Conservation (phyloP, 1,140 invertebrate species). For the Drosophila equinoxialis region DNA sequence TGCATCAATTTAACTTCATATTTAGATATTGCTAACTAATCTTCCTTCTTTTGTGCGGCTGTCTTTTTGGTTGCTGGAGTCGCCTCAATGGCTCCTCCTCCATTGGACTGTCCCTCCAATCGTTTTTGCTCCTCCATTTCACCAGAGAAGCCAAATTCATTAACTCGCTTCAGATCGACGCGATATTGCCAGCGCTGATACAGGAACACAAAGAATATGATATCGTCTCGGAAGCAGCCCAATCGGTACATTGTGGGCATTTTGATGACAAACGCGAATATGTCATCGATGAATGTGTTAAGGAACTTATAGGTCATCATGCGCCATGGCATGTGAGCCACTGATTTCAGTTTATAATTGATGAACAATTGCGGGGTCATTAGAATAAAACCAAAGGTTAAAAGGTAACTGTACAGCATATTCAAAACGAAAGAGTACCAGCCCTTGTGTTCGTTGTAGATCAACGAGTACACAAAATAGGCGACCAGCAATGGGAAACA, state of each 20-base stretch:
- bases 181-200: constrained; percentile 99
- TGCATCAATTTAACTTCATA: constrained; percentile 29
- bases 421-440: constrained; percentile 98
- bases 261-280: constrained; percentile 99
- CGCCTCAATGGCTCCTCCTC: constrained; percentile 55
- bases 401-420: constrained; percentile 98
- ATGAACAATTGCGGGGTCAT: constrained; percentile 99
- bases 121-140: constrained; percentile 86
- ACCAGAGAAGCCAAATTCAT: constrained; percentile 97
- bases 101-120: constrained; percentile 27
- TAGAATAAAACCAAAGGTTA: constrained; percentile 99
- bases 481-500: constrained; percentile 96
- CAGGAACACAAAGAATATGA: constrained; percentile 99
- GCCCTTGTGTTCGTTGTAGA: constrained; percentile 99
- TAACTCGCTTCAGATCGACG: constrained; percentile 95
- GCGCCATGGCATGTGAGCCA: constrained; percentile 99
- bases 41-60: constrained; percentile 74
- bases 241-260: constrained; percentile 99
- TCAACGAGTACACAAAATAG: constrained; percentile 97
- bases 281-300: constrained; percentile 99
- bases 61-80: constrained; percentile 62
- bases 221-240: constrained; percentile 98
- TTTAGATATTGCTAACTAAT: constrained; percentile 48
- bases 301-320: constrained; percentile 99
- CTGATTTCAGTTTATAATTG: constrained; percentile 99